Evolutionary conservation across 2,113 vertebrate genomes (phyloP), one percentile per base, ranked within the genome.

Genomic region (Todiramphus chloris): DNA sequence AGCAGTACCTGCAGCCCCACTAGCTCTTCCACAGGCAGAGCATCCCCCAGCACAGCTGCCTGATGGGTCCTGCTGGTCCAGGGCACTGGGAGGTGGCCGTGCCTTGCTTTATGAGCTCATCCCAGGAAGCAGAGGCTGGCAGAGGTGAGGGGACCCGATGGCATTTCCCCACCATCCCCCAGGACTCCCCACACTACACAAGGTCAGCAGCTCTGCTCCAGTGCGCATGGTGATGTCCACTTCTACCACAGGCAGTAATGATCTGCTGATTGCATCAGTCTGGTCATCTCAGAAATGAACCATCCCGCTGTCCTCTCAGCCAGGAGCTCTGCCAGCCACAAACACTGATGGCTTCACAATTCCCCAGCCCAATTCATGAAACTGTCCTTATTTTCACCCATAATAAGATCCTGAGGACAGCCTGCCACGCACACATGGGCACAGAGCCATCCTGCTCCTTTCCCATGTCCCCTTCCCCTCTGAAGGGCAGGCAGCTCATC

Each of bases 211-310:
- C 44, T 89, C 44, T 48, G 50, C 60, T 58, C 33, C 33, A 6
- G 13, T 1, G 1, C 16, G 24, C 15, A 2, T 2, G 0, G 21
- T 16, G 6, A 15, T 13, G 5, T 20, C 55, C 63, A 4, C 28
- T 44, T 3, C 27, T 13, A 1, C 0, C 2, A 35, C 60, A 46
- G 28, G 39, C 51, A 53, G 5, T 53, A 53, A 53, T 53, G 51
- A 53, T 53, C 27, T 53, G 51, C 51, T 28, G 27, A 24, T 21
- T 7, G 20, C 35, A 31, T 7, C 20, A 8, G 46, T 20, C 35
- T 64, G 55, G 37, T 20, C 55, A 41, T 24, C 43, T 79, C 2
- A 0, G 48, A 63, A 25, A 9, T 13, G 25, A 64, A 43, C 48
- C 28, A 8, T 13, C 51, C 53, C 3, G 0, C 37, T 17, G n/a